Evolutionary conservation across 92 coral and sea anemone genomes (phyloP).

Genomic region (Heliopora coerulea): DNA sequence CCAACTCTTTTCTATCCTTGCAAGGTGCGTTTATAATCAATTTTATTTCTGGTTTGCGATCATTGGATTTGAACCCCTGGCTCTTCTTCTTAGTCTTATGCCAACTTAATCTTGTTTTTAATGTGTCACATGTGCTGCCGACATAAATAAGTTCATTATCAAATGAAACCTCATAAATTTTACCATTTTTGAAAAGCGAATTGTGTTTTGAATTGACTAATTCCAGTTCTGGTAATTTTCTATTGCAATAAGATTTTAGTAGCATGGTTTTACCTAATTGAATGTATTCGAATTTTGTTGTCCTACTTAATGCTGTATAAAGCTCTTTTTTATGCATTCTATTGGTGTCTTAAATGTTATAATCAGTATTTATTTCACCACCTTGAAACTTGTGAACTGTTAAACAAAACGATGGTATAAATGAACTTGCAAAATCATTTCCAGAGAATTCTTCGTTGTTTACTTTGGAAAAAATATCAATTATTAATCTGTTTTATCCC

Average conservation of each 20-base stretch:
- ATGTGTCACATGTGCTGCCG: conserved; percentile 43
- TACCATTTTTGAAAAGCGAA: too few relatives aligned
- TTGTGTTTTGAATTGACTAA: too few relatives aligned
- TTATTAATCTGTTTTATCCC: too few relatives aligned
- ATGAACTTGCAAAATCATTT: too few relatives aligned
- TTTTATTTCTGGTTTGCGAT: conserved; percentile 26
- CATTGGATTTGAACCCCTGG: conserved; percentile 34
- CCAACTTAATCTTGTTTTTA: conserved; percentile 36
- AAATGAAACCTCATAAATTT: too few relatives aligned
- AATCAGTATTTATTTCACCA: conserved; percentile 13
- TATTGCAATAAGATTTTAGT: too few relatives aligned
- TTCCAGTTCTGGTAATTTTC: too few relatives aligned
- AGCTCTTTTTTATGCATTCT: conserved; percentile 44
- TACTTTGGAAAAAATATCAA: too few relatives aligned
- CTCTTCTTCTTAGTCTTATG: conserved; percentile 41
- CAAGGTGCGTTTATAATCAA: conserved; percentile 36
- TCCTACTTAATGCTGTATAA: conserved; percentile 34
- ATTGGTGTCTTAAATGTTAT: conserved; percentile 41
- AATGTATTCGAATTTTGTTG: conserved; percentile 40
- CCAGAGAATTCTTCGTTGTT: too few relatives aligned
- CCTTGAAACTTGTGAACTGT: conserved; percentile 55
- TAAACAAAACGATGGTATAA: too few relatives aligned
- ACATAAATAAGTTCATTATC: conserved; percentile 6
- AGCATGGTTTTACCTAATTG: background rate
- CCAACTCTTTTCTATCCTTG: conserved; percentile 45